Evolutionary conservation across 2,888 invertebrate genomes (phyloP).

Genomic region (Agrotis segetum): DNA sequence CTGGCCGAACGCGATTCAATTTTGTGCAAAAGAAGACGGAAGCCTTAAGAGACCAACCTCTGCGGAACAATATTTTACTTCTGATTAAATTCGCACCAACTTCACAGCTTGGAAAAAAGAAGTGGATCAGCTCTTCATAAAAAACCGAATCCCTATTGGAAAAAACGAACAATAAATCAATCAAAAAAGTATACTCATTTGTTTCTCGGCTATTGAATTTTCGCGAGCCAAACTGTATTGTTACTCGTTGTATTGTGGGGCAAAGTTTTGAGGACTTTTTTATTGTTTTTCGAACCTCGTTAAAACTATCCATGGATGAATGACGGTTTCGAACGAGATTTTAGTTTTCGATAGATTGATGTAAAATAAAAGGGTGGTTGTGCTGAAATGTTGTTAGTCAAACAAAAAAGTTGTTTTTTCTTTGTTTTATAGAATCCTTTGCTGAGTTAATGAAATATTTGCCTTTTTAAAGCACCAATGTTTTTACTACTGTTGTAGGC

Average conservation of each 20-base stretch:
- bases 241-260: conserved; percentile 63
- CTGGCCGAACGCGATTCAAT: too few species aligned
- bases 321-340: conserved; percentile 44
- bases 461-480: too few species aligned
- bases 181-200: conserved; percentile 64
- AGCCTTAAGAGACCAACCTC: conserved; percentile 20
- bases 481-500: too few species aligned
- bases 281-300: conserved; percentile 71
- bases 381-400: conserved; percentile 14
- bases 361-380: not conserved
- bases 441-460: not conserved
- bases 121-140: conserved; percentile 44
- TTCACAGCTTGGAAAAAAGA: conserved; percentile 43
- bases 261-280: conserved; percentile 66
- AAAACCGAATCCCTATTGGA: conserved; percentile 49
- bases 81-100: conserved; percentile 44
- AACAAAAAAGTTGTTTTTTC: not conserved
- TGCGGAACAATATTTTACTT: conserved; percentile 40
- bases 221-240: conserved; percentile 65
- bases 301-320: conserved; percentile 70
- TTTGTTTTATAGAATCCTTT: not conserved
- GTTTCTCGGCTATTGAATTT: conserved; percentile 60
- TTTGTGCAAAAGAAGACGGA: too few species aligned
- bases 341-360: conserved; percentile 29
- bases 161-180: conserved; percentile 60